phyloP scores from a whole-genome alignment of 2,888 invertebrate genomes.

The Coenonympha glycerion region DNA sequence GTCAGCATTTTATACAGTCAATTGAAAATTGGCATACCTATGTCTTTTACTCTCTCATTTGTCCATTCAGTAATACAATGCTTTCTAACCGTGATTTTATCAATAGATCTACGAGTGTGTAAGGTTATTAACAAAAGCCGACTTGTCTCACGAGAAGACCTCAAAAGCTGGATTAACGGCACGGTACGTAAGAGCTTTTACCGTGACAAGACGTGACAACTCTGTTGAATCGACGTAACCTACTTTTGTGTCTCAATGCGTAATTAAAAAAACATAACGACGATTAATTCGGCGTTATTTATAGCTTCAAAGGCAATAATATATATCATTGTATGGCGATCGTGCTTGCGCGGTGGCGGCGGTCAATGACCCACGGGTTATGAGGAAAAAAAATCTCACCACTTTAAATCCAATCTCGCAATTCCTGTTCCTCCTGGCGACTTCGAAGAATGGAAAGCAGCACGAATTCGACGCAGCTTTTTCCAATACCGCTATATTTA shows the following conservation, averaged over 20 bases:
- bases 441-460: slow-evolving; percentile 50
- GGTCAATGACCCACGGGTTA: slow-evolving; percentile 47
- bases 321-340: slow-evolving; percentile 23
- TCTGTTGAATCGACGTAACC: neutral
- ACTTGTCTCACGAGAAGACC: too few species aligned
- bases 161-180: too few species aligned
- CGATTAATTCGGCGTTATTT: slow-evolving; percentile 12
- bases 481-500: slow-evolving; percentile 56
- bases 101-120: too few species aligned
- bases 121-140: too few species aligned
- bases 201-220: neutral
- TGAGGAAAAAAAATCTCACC: slow-evolving; percentile 42
- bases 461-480: slow-evolving; percentile 39
- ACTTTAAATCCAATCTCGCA: slow-evolving; percentile 48
- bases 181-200: too few species aligned
- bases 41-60: too few species aligned
- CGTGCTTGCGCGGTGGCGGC: slow-evolving; percentile 25
- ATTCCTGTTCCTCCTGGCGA: slow-evolving; percentile 47
- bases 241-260: neutral
- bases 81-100: too few species aligned
- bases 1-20: too few species aligned
- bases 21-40: too few species aligned
- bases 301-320: slow-evolving; percentile 14
- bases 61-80: too few species aligned
- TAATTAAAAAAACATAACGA: slow-evolving; percentile 4